Base-by-base conservation (phyloP, 2,888 invertebrate genomes). In the Caenorhabditis plicata region DNA sequence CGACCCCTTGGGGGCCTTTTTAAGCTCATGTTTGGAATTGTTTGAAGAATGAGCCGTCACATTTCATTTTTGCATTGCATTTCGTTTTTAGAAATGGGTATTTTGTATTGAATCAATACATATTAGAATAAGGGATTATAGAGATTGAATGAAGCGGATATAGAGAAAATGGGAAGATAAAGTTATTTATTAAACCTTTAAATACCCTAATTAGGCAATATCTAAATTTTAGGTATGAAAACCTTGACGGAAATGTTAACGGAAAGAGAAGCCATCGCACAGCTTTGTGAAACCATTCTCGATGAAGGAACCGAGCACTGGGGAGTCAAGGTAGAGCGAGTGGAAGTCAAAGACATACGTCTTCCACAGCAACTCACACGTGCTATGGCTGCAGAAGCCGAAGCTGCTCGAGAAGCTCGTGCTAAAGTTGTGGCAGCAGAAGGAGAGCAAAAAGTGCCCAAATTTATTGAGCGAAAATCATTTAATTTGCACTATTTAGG, bases 191-290 rank as follows among this genome's bases (percentile, higher is more conserved):
- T n/a, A n/a, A n/a, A n/a, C n/a, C n/a, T n/a, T n/a, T n/a, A n/a
- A n/a, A n/a, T n/a, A n/a, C n/a, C n/a, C n/a, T 9, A 29, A 29
- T 29, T 8, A 9, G 29, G 8, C 8, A 11, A 29, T 17, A 22
- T 25, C 17, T n/a, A 22, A 27, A 13, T 57, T 72, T 45, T 46
- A 75, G 95, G 96, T 64, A 96, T 95, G 58, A 87, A 93, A 74
- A 92, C 93, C 41, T 86, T 98, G 70, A 92, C 94, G 78, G 96
- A 96, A 85, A 94, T 98, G 78, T 87, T 98, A 47, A 91, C 92
- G 82, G 95, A 96, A 82, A 87, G 96, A 61, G 94, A 94, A 51
- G 80, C 80, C 13, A 81, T 81, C 32, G 80, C 81, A 20, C 80
- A 81, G 52, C 68, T 81, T 26, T 81, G 79, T 47, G 81, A 81